Conservation (phyloP, 1,140 invertebrate genomes). For the Hyles euphorbiae region DNA sequence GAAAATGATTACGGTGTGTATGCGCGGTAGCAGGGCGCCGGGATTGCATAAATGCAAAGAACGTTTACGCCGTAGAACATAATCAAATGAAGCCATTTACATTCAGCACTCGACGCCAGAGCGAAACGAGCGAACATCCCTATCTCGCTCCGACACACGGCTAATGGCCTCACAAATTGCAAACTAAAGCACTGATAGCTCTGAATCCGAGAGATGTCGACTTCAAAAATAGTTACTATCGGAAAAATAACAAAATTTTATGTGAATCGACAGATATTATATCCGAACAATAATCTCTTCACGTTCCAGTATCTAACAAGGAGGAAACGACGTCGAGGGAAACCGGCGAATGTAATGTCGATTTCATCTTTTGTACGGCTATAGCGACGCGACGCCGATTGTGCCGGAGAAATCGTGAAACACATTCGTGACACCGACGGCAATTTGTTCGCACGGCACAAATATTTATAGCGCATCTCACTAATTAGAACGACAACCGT, state of each 20-base stretch:
- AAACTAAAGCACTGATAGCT: constrained; percentile 45
- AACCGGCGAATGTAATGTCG: constrained; percentile 2
- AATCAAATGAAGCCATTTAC: constrained; percentile 72
- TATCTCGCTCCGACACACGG: constrained; percentile 45
- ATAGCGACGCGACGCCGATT: background rate
- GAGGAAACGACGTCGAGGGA: constrained; percentile 13
- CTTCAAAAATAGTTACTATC: constrained; percentile 36
- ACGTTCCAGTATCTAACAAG: constrained; percentile 39
- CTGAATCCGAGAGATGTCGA: constrained; percentile 42
- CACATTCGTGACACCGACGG: too few species aligned
- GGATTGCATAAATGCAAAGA: constrained; percentile 66
- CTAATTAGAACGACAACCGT: constrained; percentile 2
- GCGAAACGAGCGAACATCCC: constrained; percentile 26
- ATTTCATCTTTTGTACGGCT: constrained; percentile 13
- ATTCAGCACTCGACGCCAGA: constrained; percentile 54
- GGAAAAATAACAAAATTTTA: constrained; percentile 66
- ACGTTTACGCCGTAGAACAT: constrained; percentile 57
- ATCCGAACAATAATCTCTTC: constrained; percentile 42
- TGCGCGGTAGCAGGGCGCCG: constrained; percentile 31
- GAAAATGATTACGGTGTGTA: constrained; percentile 14
- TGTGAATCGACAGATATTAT: constrained; percentile 40
- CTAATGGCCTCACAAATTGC: constrained; percentile 67
- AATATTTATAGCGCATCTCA: too few species aligned
- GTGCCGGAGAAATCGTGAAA: background rate
- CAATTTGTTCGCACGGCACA: too few species aligned